These are phyloP conservation scores for Resseliella maxima DNA, from an alignment of 2,888 invertebrate genomes.

Conservation along the genomic window DNA sequence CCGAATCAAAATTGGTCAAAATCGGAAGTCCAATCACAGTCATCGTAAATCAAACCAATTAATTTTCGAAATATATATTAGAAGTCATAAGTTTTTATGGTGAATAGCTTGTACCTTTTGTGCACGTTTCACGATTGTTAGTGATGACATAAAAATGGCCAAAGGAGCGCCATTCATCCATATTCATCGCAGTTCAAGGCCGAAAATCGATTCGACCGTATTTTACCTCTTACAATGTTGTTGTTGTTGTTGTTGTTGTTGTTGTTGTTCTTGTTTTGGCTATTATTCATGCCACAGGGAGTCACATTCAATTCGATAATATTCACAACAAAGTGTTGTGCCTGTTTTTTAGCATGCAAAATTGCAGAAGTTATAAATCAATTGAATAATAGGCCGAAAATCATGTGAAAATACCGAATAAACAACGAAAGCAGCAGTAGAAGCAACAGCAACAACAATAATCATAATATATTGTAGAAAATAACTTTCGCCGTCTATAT, in stretches of 20 bases:
- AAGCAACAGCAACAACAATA: no score
- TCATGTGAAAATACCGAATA: background rate
- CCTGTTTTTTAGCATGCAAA: background rate
- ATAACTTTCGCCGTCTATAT: background rate
- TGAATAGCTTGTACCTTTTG: slow-evolving; percentile 9
- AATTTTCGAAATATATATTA: slow-evolving; percentile 27
- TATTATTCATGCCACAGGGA: background rate
- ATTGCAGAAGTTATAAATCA: slow-evolving; percentile 25
- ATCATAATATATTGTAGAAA: background rate
- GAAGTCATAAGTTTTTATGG: background rate
- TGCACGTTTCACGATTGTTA: background rate
- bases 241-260: background rate
- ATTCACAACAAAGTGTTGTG: slow-evolving; percentile 16
- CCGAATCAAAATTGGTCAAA: background rate
- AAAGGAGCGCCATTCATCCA: background rate
- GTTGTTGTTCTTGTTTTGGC: background rate
- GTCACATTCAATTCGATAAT: background rate
- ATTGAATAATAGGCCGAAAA: background rate
- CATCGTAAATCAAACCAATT: slow-evolving; percentile 44
- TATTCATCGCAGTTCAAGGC: background rate
- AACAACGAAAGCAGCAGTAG: background rate
- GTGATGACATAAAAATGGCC: background rate
- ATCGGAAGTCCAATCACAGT: slow-evolving; percentile 17
- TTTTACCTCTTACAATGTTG: background rate
- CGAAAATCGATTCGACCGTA: background rate